A percentile compares a stretch with the other conserved stretches of the same genome.
phyloP scores from a whole-genome alignment of 2,888 invertebrate genomes.

The Catonia carolina region DNA sequence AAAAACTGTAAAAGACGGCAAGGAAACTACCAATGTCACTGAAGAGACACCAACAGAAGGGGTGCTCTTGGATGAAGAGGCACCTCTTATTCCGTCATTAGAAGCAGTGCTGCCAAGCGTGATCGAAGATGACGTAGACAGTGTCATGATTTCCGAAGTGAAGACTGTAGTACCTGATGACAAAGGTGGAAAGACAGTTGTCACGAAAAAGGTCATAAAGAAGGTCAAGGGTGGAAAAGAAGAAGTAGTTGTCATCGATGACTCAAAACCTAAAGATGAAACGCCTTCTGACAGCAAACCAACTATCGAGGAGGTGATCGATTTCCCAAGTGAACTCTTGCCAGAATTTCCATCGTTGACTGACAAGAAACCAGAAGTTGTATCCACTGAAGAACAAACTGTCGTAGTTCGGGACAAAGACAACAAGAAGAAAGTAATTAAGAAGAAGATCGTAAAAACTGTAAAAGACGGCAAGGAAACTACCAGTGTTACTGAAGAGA shows the following conservation, averaged over 20 bases:
- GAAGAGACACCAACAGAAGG: neutral
- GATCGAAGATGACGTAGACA: neutral
- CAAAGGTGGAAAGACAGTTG: neutral
- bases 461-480: neutral
- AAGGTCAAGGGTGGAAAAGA: neutral
- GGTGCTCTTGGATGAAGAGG: neutral
- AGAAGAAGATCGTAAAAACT: neutral
- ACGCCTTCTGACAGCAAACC: neutral
- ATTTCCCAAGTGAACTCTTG: neutral
- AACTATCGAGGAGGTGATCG: neutral
- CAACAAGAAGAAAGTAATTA: neutral
- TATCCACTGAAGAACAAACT: neutral
- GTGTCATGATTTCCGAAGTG: neutral
- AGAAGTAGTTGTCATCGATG: neutral
- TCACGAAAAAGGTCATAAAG: neutral
- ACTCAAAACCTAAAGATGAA: neutral
- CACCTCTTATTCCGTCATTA: neutral
- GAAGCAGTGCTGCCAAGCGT: neutral
- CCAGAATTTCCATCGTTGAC: neutral
- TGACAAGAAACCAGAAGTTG: neutral
- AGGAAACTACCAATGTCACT: neutral
- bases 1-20: neutral
- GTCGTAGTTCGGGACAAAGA: neutral
- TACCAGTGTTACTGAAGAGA: neutral
- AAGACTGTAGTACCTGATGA: neutral